Base-by-base conservation (phyloP, 2,888 invertebrate genomes). In the Abrostola triplasia region DNA sequence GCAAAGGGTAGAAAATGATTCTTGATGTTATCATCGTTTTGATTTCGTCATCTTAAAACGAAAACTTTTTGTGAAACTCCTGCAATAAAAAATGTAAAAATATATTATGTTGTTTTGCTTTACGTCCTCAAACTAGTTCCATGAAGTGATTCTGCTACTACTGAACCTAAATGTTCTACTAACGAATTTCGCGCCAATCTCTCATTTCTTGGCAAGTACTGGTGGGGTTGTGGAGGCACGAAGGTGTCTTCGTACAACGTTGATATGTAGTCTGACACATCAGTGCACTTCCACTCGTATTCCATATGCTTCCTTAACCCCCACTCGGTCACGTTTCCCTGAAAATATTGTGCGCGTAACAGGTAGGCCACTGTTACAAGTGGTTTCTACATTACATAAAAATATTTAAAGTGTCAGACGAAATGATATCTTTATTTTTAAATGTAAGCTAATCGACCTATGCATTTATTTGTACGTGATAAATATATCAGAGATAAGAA, bases 1-100 rank as follows among this genome's bases (percentile, higher is more conserved):
- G 88, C 87, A 88, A 88, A 88, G 88, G 83, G 88, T 86, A 85
- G 81, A 87, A 89, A 92, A 94, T 94, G 93, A 93, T 94, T 94
- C 94, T 94, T 94, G 94, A 94, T 94, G 94, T 94, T 93, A 91
- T 93, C 92, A 92, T 92, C 87, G 76, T 90, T 91, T 92, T 89
- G 92, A 85, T 92, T 94, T 94, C 85, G 93, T 93, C 93, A 93
- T 93, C 88, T 90, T 91, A 89, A 81, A 93, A 85, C 85, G 84
- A 85, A 94, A 93, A 85, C 87, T 90, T 92, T 92, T 93, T 90
- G 94, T 94, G 89, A 94, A 94, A 87, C 89, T 92, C 90, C 94
- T 94, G 94, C 79, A 93, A 93, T 90, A 89, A 92, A 92, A 85
- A 91, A 84, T 80, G 80, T 82, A 84, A 87, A 85, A 84, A 64